Evolutionary conservation across 2,113 vertebrate species (phyloP), one percentile per base, ranked within the genome.

Genomic region (Phyllopteryx taeniolatus): DNA sequence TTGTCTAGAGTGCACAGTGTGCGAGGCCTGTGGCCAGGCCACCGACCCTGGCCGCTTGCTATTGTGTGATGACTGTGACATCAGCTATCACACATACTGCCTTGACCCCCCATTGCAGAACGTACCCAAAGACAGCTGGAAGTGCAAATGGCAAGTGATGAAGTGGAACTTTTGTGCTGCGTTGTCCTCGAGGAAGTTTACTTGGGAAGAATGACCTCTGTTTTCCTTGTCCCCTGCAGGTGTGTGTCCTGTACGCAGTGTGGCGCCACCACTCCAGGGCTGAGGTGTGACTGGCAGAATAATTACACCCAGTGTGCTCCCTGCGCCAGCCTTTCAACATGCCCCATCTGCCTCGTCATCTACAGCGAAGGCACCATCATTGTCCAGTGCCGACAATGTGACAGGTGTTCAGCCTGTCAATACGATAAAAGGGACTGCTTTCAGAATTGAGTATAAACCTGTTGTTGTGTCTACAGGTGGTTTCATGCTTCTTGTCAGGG

Each of bases 21-120:
- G 97, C 13, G 97, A 99, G 83, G 96, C 96, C 72, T 99, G 97
- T 20, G 97, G 97, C 71, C 97, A 99, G 79, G 97, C 96, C 1
- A 97, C 96, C 0, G 97, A 99, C 80, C 97, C 97, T 0, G 97
- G 96, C 15, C 93, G 97, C 2, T 91, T 99, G 74, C 93, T 99
- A 6, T 93, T 99, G 68, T 99, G 97, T 20, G 97, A 99, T 0
- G 96, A 98, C 83, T 99, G 97, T 77, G 97, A 99, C 91, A 99
- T 99, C 89, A 99, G 97, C 84, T 99, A 98, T 79, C 97, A 99
- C 89, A 99, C 97, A 0, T 99, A 98, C 91, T 99, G 97, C 93
- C 89, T 99, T 49, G 95, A 98, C 79, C 97, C 97, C 0, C 97
- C 97, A 0, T 87, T 99, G 90, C 97, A 99, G 90, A 99, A 97